A percentile compares a stretch with the other conserved stretches of the same genome.
phyloP scores from a whole-genome alignment of 2,888 invertebrate genomes.

The Rambutsinella grinnellia region DNA sequence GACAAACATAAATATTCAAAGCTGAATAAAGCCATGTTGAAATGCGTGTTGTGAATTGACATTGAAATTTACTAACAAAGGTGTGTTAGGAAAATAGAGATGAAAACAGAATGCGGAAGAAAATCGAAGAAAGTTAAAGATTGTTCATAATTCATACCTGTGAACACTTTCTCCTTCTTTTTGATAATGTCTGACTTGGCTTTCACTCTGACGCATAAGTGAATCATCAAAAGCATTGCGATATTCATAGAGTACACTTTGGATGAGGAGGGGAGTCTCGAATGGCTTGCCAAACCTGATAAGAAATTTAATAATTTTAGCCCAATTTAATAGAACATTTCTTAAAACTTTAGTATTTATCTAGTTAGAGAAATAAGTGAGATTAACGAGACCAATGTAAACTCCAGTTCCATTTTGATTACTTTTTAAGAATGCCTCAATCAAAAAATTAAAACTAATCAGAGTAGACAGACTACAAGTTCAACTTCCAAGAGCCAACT shows the following conservation, averaged over 20 bases:
- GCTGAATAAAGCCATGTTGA: no score
- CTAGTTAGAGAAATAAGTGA: constrained; percentile 83
- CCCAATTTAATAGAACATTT: not conserved
- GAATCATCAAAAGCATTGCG: constrained; percentile 96
- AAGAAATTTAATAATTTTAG: constrained; percentile 10
- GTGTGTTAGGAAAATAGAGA: no score
- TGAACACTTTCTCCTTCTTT: constrained; percentile 81
- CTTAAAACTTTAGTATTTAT: constrained; percentile 3
- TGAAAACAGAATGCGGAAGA: no score
- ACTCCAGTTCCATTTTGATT: constrained; percentile 57
- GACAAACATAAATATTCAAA: no score
- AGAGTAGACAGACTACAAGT: not conserved
- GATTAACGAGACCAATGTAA: constrained; percentile 79
- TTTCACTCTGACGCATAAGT: constrained; percentile 89
- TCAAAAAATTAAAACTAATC: not conserved
- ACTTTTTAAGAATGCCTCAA: not conserved
- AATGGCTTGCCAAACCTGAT: constrained; percentile 97
- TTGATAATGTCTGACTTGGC: constrained; percentile 84
- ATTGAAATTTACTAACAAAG: no score
- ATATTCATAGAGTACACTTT: constrained; percentile 98
- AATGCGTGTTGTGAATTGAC: no score
- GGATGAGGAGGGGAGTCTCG: constrained; percentile 93
- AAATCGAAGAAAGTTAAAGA: no score
- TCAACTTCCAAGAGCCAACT: not conserved
- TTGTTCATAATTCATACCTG: no score